These are phyloP conservation scores for Stegodyphus mimosarum DNA, from an alignment of 1,140 invertebrate genomes.

Conservation along the genomic window DNA sequence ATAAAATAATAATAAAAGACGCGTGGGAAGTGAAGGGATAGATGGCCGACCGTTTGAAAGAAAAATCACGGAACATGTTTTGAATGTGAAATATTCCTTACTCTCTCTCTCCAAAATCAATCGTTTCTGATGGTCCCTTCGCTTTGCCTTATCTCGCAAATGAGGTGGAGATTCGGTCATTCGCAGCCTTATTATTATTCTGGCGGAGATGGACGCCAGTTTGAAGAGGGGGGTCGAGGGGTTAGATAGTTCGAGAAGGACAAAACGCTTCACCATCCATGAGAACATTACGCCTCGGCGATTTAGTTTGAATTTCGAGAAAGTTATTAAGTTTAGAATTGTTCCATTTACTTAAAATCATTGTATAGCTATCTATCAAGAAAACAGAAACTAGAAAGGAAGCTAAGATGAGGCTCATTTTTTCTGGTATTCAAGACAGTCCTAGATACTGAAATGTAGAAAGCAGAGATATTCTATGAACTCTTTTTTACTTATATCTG, in stretches of 20 bases:
- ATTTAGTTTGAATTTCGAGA: too few relatives aligned
- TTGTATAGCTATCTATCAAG: too few relatives aligned
- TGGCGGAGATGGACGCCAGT: neutral
- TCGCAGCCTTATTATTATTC: constrained; percentile 7
- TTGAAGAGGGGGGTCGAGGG: neutral
- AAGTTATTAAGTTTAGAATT: too few relatives aligned
- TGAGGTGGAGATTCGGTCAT: constrained; percentile 12
- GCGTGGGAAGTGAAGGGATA: constrained; percentile 4
- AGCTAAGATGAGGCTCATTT: too few relatives aligned
- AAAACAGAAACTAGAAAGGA: too few relatives aligned
- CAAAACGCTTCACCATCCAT: too few relatives aligned
- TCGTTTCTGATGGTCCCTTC: neutral
- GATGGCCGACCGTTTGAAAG: neutral
- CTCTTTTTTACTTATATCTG: too few relatives aligned
- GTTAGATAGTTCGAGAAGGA: neutral
- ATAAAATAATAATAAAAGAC: neutral
- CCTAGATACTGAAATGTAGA: too few relatives aligned
- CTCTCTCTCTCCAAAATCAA: neutral
- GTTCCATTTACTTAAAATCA: too few relatives aligned
- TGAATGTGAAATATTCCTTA: constrained; percentile 3
- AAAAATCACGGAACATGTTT: neutral
- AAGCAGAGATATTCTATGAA: too few relatives aligned
- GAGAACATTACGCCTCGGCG: too few relatives aligned
- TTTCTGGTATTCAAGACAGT: too few relatives aligned
- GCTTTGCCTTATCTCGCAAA: constrained; percentile 1